These are phyloP conservation scores for Calephelis nemesis DNA, from an alignment of 1,140 invertebrate genomes.

Conservation along the genomic window DNA sequence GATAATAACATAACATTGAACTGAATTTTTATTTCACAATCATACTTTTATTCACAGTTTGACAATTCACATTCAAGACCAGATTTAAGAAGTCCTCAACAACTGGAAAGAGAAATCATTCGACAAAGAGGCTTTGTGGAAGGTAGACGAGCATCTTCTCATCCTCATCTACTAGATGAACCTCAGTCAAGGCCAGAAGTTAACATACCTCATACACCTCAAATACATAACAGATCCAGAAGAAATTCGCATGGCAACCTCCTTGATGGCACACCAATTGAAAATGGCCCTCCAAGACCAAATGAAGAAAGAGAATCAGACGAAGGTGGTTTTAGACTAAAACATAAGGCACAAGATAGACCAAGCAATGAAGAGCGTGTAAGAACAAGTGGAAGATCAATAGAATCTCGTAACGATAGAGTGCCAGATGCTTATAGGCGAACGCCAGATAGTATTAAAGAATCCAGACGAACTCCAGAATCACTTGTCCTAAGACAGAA, in stretches of 20 bases:
- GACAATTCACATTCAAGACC: conserved; percentile 67
- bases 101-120: conserved; percentile 80
- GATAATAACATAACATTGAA: no score
- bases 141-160: conserved; percentile 81
- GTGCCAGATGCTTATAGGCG: conserved; percentile 61
- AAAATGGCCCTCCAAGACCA: conserved; percentile 45
- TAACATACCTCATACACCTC: conserved; percentile 52
- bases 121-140: conserved; percentile 78
- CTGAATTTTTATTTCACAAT: not conserved
- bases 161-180: conserved; percentile 83
- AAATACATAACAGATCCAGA: conserved; percentile 65
- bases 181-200: conserved; percentile 67
- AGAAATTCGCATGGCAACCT: conserved; percentile 80
- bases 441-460: conserved; percentile 60
- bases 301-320: conserved; percentile 79
- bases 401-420: conserved; percentile 57
- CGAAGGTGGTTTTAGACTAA: conserved; percentile 79
- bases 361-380: conserved; percentile 70
- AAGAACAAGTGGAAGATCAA: conserved; percentile 63
- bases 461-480: conserved; percentile 58
- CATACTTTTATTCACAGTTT: conserved; percentile 46
- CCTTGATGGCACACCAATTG: conserved; percentile 67
- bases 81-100: conserved; percentile 80
- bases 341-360: conserved; percentile 65
- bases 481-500: conserved; percentile 56